A percentile compares a stretch with the other conserved stretches of the same genome.
phyloP scores from a whole-genome alignment of 2,888 invertebrate genomes.

The Ganaspis brasiliensis region DNA sequence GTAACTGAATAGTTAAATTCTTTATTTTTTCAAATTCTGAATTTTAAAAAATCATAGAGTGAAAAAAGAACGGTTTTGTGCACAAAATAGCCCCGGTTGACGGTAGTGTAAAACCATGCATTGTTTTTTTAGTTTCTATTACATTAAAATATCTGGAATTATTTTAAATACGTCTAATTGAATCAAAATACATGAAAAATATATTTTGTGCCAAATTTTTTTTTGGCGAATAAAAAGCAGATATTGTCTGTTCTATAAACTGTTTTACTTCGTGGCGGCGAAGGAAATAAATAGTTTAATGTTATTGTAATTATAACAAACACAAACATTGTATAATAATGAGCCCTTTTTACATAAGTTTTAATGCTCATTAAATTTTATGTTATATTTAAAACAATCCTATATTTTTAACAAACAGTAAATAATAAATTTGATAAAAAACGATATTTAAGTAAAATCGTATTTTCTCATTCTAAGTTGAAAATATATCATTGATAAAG shows the following conservation, averaged over 20 bases:
- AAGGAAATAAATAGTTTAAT: background rate
- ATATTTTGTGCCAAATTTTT: constrained; percentile 5
- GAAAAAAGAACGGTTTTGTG: too few relatives aligned
- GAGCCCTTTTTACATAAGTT: background rate
- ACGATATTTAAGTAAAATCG: background rate
- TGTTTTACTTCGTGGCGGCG: background rate
- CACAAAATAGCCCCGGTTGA: too few relatives aligned
- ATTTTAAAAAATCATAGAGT: too few relatives aligned
- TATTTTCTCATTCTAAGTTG: too few relatives aligned
- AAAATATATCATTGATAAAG: too few relatives aligned
- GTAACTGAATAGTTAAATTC: too few relatives aligned
- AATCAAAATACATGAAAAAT: too few relatives aligned
- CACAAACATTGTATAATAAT: constrained; percentile 1
- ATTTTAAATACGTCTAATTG: too few relatives aligned
- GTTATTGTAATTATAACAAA: background rate
- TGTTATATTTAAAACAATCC: background rate
- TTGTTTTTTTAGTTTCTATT: too few relatives aligned
- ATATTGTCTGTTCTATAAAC: background rate
- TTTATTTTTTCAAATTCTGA: too few relatives aligned
- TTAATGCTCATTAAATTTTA: background rate
- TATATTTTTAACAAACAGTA: background rate
- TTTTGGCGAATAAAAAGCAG: background rate
- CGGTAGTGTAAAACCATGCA: too few relatives aligned
- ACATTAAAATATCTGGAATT: too few relatives aligned
- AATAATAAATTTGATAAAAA: background rate